phyloP scores from a whole-genome alignment of 1,140 invertebrate species.

The Neodiprion fabricii region DNA sequence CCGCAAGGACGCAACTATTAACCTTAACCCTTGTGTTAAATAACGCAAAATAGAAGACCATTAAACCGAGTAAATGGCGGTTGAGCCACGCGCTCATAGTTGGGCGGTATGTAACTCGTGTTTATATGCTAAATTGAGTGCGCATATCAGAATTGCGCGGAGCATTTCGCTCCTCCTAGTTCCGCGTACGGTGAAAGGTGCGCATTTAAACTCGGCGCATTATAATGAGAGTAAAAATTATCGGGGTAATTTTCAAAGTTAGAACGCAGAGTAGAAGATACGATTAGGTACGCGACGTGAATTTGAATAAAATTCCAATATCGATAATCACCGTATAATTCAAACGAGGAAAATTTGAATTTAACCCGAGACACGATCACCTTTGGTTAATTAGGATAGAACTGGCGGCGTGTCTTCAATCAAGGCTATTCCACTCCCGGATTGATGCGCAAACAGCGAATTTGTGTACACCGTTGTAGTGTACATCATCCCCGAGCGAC shows the following conservation, averaged over 20 bases:
- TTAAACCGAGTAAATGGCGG: not conserved
- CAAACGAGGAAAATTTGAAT: too few relatives aligned
- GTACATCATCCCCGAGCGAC: not conserved
- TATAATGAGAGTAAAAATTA: too few relatives aligned
- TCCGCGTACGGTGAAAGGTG: too few relatives aligned
- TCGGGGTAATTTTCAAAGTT: too few relatives aligned
- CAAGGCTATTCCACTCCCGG: not conserved
- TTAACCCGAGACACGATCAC: not conserved
- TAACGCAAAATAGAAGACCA: not conserved
- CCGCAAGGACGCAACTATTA: not conserved
- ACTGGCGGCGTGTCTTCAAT: not conserved
- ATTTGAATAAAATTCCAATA: too few relatives aligned
- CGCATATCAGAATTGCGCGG: not conserved
- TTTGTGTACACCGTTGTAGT: not conserved
- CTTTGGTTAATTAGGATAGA: not conserved
- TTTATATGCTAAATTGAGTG: conserved; percentile 3
- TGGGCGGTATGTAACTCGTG: not conserved
- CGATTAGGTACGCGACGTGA: too few relatives aligned
- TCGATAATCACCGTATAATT: too few relatives aligned
- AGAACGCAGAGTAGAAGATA: too few relatives aligned
- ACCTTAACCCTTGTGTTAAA: not conserved
- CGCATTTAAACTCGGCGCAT: too few relatives aligned
- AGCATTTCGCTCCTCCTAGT: too few relatives aligned
- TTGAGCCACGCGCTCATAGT: not conserved
- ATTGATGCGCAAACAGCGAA: not conserved